Conservation (phyloP, 2,888 invertebrate species). For the Epistrophe grossulariae region DNA sequence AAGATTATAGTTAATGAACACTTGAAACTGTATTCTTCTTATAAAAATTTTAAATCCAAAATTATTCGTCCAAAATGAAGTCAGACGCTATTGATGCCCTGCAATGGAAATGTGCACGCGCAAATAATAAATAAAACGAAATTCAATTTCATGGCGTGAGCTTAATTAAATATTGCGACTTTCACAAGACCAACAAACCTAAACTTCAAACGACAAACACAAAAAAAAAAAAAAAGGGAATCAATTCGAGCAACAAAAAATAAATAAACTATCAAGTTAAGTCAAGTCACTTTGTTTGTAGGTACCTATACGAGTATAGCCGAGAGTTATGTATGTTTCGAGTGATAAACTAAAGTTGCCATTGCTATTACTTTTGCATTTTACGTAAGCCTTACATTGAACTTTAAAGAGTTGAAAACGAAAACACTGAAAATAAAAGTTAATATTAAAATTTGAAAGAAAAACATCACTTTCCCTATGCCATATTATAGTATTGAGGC, state of each 20-base stretch:
- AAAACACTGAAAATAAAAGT: constrained; percentile 66
- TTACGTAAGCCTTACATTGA: constrained; percentile 77
- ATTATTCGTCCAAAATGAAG: constrained; percentile 25
- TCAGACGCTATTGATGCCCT: not conserved
- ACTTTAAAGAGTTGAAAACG: constrained; percentile 70
- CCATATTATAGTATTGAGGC: constrained; percentile 3
- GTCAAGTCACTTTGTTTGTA: constrained; percentile 10
- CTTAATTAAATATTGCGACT: constrained; percentile 52
- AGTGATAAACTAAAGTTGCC: constrained; percentile 59
- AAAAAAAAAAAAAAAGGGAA: constrained; percentile 17
- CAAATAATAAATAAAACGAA: constrained; percentile 36
- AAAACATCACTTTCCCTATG: constrained; percentile 66
- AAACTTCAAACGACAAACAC: constrained; percentile 21
- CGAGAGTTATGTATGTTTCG: constrained; percentile 48
- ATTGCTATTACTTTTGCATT: constrained; percentile 63
- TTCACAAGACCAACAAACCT: constrained; percentile 61
- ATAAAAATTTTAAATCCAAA: constrained; percentile 14
- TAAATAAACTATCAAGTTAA: constrained; percentile 28
- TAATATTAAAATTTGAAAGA: constrained; percentile 28
- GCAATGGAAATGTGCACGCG: constrained; percentile 40
- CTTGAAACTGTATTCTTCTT: constrained; percentile 37
- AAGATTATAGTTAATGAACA: not conserved
- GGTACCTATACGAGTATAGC: not conserved
- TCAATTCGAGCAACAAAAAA: constrained; percentile 44
- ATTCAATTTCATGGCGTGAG: constrained; percentile 35